Conservation (phyloP, 2,888 invertebrate species). For the Tiliacea citrago region DNA sequence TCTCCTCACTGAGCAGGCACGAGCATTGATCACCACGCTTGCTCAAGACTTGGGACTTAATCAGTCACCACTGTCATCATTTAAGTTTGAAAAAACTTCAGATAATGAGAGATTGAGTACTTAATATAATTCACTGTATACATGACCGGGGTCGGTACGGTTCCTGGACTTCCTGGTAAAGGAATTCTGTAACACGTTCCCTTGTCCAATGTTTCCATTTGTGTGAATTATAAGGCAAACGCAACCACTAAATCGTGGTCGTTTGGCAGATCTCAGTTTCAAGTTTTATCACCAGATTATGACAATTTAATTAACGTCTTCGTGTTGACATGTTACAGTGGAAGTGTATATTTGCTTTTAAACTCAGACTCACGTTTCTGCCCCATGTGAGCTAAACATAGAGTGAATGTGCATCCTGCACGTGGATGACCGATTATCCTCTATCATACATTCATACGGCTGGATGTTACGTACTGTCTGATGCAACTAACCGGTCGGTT, state of each 20-base stretch:
- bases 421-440: conserved; percentile 45
- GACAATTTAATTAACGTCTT: background rate
- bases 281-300: too few species aligned
- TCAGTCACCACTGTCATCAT: background rate
- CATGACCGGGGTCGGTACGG: background rate
- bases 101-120: too few species aligned
- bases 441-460: conserved; percentile 25
- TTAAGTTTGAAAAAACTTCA: background rate
- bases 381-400: conserved; percentile 46
- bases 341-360: conserved; percentile 36
- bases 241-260: background rate
- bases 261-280: background rate
- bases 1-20: background rate
- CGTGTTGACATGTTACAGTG: background rate
- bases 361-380: conserved; percentile 27
- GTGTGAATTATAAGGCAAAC: background rate
- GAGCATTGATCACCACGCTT: background rate
- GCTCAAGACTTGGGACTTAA: background rate
- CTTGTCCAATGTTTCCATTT: background rate
- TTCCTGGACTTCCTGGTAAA: background rate
- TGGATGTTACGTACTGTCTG: conserved; percentile 40
- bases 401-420: conserved; percentile 55
- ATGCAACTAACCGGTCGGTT: background rate
- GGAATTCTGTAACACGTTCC: too few species aligned
- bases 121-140: too few species aligned